A percentile compares a stretch with the other conserved stretches of the same genome.
Evolutionary conservation across 2,113 vertebrate genomes (phyloP).

Genomic region (Dipodomys spectabilis): DNA sequence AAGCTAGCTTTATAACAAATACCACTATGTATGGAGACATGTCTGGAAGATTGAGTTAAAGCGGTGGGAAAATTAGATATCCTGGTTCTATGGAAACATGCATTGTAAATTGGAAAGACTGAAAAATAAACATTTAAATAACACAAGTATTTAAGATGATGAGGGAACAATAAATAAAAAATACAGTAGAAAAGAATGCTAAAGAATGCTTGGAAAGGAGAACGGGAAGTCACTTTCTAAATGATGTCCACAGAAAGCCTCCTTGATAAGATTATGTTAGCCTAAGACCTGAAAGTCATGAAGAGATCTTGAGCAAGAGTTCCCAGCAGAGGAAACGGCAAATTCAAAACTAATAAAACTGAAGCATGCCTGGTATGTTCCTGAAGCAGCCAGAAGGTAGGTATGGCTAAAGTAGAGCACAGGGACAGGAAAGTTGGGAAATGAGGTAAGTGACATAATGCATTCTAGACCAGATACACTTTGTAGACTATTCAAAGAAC

Average conservation of each 20-base stretch:
- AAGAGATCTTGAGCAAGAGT: background rate
- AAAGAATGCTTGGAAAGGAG: background rate
- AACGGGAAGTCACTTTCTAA: background rate
- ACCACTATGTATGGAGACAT: background rate
- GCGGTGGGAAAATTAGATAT: background rate
- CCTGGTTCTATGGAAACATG: background rate
- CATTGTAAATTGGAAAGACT: background rate
- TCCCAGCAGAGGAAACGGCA: background rate
- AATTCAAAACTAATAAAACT: background rate
- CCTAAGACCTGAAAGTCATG: background rate
- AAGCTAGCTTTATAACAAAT: conserved; percentile 6
- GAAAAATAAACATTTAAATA: background rate
- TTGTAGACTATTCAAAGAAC: background rate
- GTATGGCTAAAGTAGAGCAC: background rate
- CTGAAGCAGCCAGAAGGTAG: background rate
- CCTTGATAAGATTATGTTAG: background rate
- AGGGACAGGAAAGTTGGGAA: background rate
- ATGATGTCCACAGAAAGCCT: background rate
- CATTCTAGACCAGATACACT: background rate
- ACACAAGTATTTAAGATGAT: background rate
- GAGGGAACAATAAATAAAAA: conserved; percentile 19
- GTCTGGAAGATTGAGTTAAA: conserved; percentile 12
- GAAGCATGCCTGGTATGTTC: background rate
- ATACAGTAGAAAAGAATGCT: background rate
- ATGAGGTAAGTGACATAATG: background rate